Base-by-base conservation (phyloP, 1,140 invertebrate species). In the Campoletis sonorensis region DNA sequence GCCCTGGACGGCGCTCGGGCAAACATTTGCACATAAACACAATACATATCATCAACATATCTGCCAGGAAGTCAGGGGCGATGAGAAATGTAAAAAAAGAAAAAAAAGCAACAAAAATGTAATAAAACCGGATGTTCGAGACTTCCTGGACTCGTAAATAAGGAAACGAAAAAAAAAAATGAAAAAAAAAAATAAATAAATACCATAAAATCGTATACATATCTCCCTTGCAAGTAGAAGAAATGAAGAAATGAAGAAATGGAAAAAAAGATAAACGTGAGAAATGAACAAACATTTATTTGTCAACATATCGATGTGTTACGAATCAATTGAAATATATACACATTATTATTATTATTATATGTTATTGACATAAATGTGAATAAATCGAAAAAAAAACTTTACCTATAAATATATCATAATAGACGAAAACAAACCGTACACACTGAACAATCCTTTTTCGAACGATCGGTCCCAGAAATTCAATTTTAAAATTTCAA, bases 161-260 rank as follows among this genome's bases (percentile, higher is more conserved):
- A 58, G 21, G 21, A 58, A 58, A 58, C 18, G 51, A 21, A 73
- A 73, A 11, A 73, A 73, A 11, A 49, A 49, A n/a, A 49, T 26
- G 33, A 58, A 72, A 51, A n/a, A 73, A 73, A 11, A 49, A 49
- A n/a, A 49, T 26, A 26, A 58, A 72, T n/a, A 51, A 78, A 86
- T 75, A 81, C 85, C 84, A 84, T 81, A 49, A 84, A 84, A 85
- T 85, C 81, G 45, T 80, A 81, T 26, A 72, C 64, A 82, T 80
- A 75, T 58, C 85, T 86, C 85, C 49, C 84, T 86, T 82, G 40
- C 10, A 73, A 23, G 27, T 73, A 26, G 49, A 73, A 33, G 7
- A 68, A 27, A 68, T 86, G 83, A 79, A 79, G 86, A 84, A 86
- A 85, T 23, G 21, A 26, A 4, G 37, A 4, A 37, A 45, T 68